Evolutionary conservation across 2,797 vertebrate species (phyloP), one percentile per base, ranked within the genome.

Genomic region (Coluber constrictor): DNA sequence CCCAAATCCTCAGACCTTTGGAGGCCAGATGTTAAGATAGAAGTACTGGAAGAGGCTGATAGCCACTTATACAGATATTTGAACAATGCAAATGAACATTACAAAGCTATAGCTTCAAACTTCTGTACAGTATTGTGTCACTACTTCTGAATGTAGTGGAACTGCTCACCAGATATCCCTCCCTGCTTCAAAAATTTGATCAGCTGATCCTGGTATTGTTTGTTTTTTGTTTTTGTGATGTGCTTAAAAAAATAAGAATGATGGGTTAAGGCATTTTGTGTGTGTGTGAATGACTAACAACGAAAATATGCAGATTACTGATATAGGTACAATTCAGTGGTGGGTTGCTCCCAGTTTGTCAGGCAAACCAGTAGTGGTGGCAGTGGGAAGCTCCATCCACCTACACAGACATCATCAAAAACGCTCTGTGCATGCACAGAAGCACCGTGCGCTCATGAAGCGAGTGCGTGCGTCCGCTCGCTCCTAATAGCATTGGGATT

Each of bases 281-380:
- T 79, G 74, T 23, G 0, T 79, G 9, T 79, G 37, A 79, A 79
- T 79, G 74, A 79, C 37, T 23, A 79, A 79, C 43, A 43, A 43
- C 1, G 0, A 43, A 79, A 79, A 79, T 43, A 23, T 79, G 18
- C 37, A 43, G 74, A 79, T 79, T 23, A 43, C 32, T 43, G 37
- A 79, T 43, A 23, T 23, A 20, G 37, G 8, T 10, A 43, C 37
- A 43, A 11, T 79, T 79, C 51, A 54, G 51, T 54, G 9, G 51
- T 54, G 51, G 51, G 51, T 54, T 54, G 8, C 1, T 54, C 51
- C 51, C 51, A 54, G 51, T 51, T 51, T 51, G 51, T 8, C 51
- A 1, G 51, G 51, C 1, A 1, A 54, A 54, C 8, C 51, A 54
- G 51, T 54, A 54, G 47, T 0, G 0, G 51, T 1, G 1, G 8